Percentiles rank a stretch among this genome's conserved stretches.
These are phyloP conservation scores for Pissodes strobi DNA, from an alignment of 1,140 invertebrate species.

Conservation along the genomic window DNA sequence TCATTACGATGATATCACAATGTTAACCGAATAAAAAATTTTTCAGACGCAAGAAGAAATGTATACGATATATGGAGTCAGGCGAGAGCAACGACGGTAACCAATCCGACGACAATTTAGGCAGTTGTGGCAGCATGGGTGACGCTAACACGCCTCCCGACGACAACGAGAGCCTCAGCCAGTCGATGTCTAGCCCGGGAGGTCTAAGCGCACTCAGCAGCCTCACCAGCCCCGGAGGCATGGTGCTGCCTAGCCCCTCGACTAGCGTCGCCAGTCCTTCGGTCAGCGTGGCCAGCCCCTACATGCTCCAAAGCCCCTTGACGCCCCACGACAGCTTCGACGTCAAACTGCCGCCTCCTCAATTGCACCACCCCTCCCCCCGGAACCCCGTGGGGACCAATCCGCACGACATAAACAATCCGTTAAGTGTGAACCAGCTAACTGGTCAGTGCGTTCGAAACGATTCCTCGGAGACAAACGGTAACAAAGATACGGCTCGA, in stretches of 20 bases:
- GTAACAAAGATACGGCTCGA: constrained; percentile 58
- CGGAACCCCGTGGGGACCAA: constrained; percentile 86
- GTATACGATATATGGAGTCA: constrained; percentile 90
- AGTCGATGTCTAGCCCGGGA: constrained; percentile 77
- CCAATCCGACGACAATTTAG: constrained; percentile 77
- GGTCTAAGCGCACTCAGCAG: constrained; percentile 76
- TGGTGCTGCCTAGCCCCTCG: constrained; percentile 68
- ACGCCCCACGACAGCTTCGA: constrained; percentile 57
- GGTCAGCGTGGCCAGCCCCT: constrained; percentile 63
- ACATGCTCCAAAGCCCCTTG: constrained; percentile 61
- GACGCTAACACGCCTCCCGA: constrained; percentile 70
- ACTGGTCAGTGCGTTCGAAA: constrained; percentile 74
- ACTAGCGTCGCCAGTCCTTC: constrained; percentile 71
- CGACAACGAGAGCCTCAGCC: constrained; percentile 65
- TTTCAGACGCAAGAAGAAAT: constrained; percentile 97
- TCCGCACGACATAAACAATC: constrained; percentile 89
- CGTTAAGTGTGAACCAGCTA: constrained; percentile 84
- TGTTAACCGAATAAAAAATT: too few species aligned
- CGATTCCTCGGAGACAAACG: constrained; percentile 54
- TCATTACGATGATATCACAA: too few species aligned
- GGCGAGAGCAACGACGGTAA: constrained; percentile 73
- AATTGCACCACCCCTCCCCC: constrained; percentile 54
- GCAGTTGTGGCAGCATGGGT: constrained; percentile 75
- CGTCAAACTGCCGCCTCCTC: constrained; percentile 52
- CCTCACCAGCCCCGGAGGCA: constrained; percentile 73